Evolutionary conservation across 2,113 vertebrate genomes (phyloP), one percentile per base, ranked within the genome.

Genomic region (Oncorhynchus keta): DNA sequence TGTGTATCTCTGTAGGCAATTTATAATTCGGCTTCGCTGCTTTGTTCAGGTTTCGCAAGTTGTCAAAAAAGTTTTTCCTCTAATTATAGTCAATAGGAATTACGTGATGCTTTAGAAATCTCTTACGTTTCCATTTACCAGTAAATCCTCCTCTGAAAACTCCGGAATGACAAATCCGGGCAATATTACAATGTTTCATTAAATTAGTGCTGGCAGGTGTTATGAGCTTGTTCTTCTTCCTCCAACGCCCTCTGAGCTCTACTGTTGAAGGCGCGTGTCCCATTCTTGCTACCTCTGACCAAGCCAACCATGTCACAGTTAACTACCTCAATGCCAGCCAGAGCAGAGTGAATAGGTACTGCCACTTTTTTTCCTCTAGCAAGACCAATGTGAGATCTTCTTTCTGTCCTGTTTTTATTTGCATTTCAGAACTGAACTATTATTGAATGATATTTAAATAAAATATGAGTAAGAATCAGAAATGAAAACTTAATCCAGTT

Each of bases 281-380:
- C 68, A 75, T 76, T 83, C 79, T 80, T 66, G 69, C 79, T 81
- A 76, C 70, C 80, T 79, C 72, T 82, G 74, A 81, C 76, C 64
- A 74, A 79, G 73, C 70, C 84, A 81, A 62, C 73, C 83, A 74
- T 79, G 77, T 79, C 79, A 72, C 70, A 75, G 78, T 89, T 89
- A 89, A 86, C 83, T 80, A 81, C 78, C 76, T 87, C 81, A 70
- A 74, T 82, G 83, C 85, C 80, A 77, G 51, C 16, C 51, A 51
- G 49, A 51, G 49, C 16, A 45, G 76, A 72, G 72, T 69, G 67
- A 67, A 48, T 16, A 62, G 24, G 16, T 28, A n/a, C n/a, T 7
- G 3, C 1, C 16, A 20, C 65, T n/a, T 18, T 64, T 28, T 28
- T 35, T 8, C 16, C 16, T 1, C 30, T 20, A 5, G 2, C 13